Base-by-base conservation (phyloP, 2,888 invertebrate genomes). In the Agrochola lota region DNA sequence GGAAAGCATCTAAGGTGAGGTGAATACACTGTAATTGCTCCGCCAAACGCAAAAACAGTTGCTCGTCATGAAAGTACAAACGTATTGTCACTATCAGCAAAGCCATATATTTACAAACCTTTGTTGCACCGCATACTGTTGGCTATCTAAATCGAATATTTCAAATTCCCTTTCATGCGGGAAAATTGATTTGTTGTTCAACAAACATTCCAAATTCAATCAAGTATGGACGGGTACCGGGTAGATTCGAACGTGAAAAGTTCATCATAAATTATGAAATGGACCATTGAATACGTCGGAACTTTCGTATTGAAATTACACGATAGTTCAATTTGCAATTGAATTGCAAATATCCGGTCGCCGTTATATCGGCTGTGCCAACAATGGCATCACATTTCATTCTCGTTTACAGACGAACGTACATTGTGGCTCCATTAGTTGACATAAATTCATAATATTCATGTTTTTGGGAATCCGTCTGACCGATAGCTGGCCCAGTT, bases 1-100 rank as follows among this genome's bases (percentile, higher is more conserved):
- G 89, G 89, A 90, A 91, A 85, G 87, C 88, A 89, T 89, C 90
- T 89, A 85, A 88, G 79, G 88, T 85, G 87, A 93, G 93, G 94
- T 94, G 93, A 95, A 95, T 92, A 94, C 91, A 90, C 92, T 86
- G 88, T 92, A 90, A 94, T 91, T 92, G 90, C 90, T 79, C 81
- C 85, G 81, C 87, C 85, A 88, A 92, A 91, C 87, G 88, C 85
- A 70, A 84, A 87, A 88, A 81, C 84, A 85, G 85, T 81, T 49
- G 72, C 78, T 79, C 40, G 35, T 35, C 35, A 26, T 78, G 73
- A 59, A 77, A 82, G 68, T 72, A 79, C 66, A 73, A 77, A 80
- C 52, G n/a, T 60, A 23, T 15, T 49, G 30, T 40, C 70, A 17
- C 40, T 71, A 80, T 64, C 74, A 30, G 26, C 52, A 62, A 66